These are phyloP conservation scores for Scyliorhinus canicula DNA, from an alignment of 2,797 vertebrate genomes.

Conservation along the genomic window DNA sequence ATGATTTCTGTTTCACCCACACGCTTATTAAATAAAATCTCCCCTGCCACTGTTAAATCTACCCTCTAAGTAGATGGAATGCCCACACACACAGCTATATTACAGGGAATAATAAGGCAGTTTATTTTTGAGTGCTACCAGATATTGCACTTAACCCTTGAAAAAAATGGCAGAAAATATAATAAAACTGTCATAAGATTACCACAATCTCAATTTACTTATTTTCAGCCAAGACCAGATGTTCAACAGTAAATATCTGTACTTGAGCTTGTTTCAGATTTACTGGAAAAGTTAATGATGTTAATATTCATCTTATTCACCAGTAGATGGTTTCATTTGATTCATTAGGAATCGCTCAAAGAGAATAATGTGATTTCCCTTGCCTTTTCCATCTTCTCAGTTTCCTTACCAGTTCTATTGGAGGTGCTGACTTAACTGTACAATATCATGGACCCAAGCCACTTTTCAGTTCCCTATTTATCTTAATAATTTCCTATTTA, in stretches of 20 bases:
- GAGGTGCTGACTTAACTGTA: neutral
- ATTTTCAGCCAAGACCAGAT: neutral
- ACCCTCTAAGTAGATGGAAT: neutral
- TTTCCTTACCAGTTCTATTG: neutral
- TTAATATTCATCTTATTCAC: neutral
- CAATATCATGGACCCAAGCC: neutral
- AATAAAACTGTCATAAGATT: neutral
- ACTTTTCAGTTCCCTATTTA: neutral
- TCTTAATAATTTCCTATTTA: neutral
- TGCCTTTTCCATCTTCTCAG: neutral
- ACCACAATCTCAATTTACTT: neutral
- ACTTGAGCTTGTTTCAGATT: neutral
- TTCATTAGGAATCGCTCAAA: neutral
- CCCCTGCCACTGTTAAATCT: neutral
- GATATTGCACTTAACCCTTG: neutral
- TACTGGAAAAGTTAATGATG: neutral
- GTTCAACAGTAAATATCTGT: neutral
- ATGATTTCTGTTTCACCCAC: neutral
- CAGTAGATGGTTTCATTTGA: neutral
- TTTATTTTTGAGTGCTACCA: neutral
- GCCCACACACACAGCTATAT: neutral
- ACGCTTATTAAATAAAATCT: neutral
- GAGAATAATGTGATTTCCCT: neutral
- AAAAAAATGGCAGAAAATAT: neutral
- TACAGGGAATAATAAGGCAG: conserved; percentile 2